Percentiles rank a stretch among this genome's conserved stretches.
Conservation (phyloP, 2,113 vertebrate genomes). For the Asarcornis scutulata region DNA sequence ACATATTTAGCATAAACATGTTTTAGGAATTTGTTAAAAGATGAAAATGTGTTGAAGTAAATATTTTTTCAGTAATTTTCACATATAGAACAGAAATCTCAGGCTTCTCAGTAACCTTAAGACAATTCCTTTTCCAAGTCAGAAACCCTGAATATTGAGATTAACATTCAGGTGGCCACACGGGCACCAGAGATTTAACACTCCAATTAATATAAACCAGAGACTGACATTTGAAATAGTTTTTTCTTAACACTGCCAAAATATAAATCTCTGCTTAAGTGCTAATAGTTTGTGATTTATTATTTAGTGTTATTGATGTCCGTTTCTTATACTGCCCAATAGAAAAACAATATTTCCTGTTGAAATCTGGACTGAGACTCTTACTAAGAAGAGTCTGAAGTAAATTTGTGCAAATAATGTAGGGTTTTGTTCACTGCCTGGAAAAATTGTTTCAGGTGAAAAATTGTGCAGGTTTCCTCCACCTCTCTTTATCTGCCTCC, state of each 20-base stretch:
- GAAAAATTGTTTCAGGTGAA: neutral
- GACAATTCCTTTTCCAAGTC: neutral
- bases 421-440: neutral
- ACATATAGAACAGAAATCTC: neutral
- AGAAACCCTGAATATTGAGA: neutral
- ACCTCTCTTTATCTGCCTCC: neutral
- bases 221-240: neutral
- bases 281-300: neutral
- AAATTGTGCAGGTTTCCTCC: neutral
- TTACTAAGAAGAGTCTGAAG: no score
- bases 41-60: neutral
- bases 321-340: no score
- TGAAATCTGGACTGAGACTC: neutral
- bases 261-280: neutral
- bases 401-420: neutral
- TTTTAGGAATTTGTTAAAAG: neutral
- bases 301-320: neutral
- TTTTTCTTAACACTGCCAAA: neutral
- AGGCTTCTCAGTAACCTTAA: neutral
- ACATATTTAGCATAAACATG: neutral
- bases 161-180: neutral
- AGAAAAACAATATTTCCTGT: neutral
- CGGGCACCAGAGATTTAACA: neutral
- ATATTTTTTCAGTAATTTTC: neutral
- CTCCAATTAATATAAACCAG: neutral